These are phyloP conservation scores for Yasuhikotakia modesta DNA, from an alignment of 2,797 vertebrate species.

Conservation along the genomic window DNA sequence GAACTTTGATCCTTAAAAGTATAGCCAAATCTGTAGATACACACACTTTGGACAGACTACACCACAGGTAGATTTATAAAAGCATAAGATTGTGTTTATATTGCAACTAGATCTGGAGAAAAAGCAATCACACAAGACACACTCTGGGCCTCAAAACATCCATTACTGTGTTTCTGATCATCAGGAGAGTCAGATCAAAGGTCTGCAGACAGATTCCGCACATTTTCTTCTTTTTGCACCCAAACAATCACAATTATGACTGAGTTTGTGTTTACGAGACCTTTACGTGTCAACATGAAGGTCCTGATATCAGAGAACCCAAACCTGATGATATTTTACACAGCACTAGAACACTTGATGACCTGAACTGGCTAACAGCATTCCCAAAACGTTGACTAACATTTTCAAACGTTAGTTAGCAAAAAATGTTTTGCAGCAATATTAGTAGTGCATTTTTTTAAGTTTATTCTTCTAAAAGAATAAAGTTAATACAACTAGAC, in stretches of 20 bases:
- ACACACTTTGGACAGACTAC: not conserved
- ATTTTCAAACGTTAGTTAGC: too few species aligned
- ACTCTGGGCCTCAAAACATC: slow-evolving; percentile 15
- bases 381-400: too few species aligned
- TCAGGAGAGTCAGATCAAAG: slow-evolving; percentile 5
- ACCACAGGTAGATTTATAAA: not conserved
- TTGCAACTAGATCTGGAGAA: not conserved
- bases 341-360: not conserved
- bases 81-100: not conserved
- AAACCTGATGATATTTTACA: not conserved
- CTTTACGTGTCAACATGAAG: slow-evolving; percentile 19
- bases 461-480: too few species aligned
- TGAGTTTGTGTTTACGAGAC: slow-evolving; percentile 37
- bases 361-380: not conserved
- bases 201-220: slow-evolving; percentile 9
- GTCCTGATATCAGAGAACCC: slow-evolving; percentile 5
- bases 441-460: too few species aligned
- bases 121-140: not conserved
- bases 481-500: too few species aligned
- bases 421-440: too few species aligned
- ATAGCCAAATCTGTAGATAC: too few species aligned
- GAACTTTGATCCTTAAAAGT: too few species aligned
- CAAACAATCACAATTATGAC: slow-evolving; percentile 51
- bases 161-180: not conserved
- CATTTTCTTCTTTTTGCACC: slow-evolving; percentile 29